These are phyloP conservation scores for Ophiodon elongatus DNA, from an alignment of 2,113 vertebrate genomes.

Conservation along the genomic window DNA sequence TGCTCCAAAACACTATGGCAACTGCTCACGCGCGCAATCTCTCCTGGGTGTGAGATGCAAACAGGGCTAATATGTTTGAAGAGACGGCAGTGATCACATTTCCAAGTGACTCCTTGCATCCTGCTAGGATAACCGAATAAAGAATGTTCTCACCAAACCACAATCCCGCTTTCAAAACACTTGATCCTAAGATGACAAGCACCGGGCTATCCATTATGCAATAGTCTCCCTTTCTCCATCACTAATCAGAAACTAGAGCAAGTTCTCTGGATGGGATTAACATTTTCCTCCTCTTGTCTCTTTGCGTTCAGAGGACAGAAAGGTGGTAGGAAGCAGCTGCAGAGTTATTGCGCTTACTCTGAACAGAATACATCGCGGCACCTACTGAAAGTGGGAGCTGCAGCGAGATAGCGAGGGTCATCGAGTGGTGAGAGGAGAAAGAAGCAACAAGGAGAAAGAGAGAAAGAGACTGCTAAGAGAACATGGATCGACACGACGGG, in stretches of 20 bases:
- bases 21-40: constrained; percentile 63
- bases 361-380: constrained; percentile 18
- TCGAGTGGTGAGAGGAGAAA: background rate
- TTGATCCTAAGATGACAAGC: constrained; percentile 65
- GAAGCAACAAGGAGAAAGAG: constrained; percentile 9
- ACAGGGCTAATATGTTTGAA: constrained; percentile 65
- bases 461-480: constrained; percentile 20
- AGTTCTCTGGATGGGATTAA: constrained; percentile 41
- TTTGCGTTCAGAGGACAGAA: constrained; percentile 15
- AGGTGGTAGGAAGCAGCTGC: background rate
- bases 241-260: constrained; percentile 44
- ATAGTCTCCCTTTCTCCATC: constrained; percentile 22
- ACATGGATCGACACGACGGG: constrained; percentile 24
- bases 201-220: constrained; percentile 57
- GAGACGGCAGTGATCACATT: constrained; percentile 64
- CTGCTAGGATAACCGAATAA: constrained; percentile 43
- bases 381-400: constrained; percentile 33
- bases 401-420: constrained; percentile 46
- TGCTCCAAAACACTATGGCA: constrained; percentile 63
- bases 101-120: constrained; percentile 57
- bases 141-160: constrained; percentile 60
- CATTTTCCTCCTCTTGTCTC: background rate
- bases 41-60: constrained; percentile 67
- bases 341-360: constrained; percentile 7
- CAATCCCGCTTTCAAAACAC: constrained; percentile 58